Conservation (phyloP, 2,888 invertebrate species). For the Scaptomyza parva region DNA sequence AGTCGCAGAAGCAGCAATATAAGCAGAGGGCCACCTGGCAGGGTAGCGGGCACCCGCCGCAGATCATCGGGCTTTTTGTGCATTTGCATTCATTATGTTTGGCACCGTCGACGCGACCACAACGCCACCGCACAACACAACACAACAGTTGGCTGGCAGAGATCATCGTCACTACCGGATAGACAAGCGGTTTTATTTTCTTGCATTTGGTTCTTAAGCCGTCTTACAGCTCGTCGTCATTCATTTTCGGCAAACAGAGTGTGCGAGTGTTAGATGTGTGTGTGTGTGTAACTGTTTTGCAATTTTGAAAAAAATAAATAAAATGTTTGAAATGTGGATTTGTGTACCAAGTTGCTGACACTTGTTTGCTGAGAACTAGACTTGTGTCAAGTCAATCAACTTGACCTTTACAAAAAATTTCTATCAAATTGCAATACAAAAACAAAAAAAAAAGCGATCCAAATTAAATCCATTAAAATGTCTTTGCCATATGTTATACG, state of each 20-base stretch:
- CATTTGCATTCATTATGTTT: conserved; percentile 80
- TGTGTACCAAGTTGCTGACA: conserved; percentile 68
- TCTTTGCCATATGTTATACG: conserved; percentile 39
- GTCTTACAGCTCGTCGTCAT: conserved; percentile 60
- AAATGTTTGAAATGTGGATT: conserved; percentile 71
- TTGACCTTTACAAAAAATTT: conserved; percentile 68
- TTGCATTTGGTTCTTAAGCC: conserved; percentile 34
- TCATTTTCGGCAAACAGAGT: conserved; percentile 21
- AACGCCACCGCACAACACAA: conserved; percentile 60
- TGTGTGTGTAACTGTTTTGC: conserved; percentile 46
- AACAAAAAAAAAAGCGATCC: conserved; percentile 10
- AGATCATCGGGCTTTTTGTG: conserved; percentile 66
- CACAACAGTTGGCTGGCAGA: conserved; percentile 11
- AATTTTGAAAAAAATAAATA: conserved; percentile 35
- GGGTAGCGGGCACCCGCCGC: conserved; percentile 56
- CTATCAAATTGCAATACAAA: conserved; percentile 25
- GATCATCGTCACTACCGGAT: conserved; percentile 11
- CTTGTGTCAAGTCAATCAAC: conserved; percentile 55
- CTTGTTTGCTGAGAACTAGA: conserved; percentile 60
- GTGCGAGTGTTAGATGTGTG: conserved; percentile 4
- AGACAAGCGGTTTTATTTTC: conserved; percentile 19
- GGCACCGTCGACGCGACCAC: conserved; percentile 75
- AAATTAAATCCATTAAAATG: conserved; percentile 40
- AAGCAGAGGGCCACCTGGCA: conserved; percentile 46
- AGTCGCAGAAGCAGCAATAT: conserved; percentile 15